A percentile compares a stretch with the other conserved stretches of the same genome.
Conservation (phyloP, 1,140 invertebrate species). For the Drosophila ercepeae region DNA sequence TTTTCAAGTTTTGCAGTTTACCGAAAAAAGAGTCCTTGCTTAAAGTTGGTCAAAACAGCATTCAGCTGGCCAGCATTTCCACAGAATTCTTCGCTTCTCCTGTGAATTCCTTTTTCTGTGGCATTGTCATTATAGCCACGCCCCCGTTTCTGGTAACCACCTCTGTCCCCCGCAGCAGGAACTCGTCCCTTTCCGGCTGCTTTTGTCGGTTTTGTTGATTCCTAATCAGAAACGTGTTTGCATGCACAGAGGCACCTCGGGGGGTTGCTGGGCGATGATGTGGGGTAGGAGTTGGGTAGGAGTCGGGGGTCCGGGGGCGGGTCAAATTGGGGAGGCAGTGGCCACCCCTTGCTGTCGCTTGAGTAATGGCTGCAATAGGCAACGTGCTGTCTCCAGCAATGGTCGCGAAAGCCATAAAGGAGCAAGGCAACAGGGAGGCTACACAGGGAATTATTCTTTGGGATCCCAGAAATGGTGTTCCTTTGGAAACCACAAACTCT, state of each 20-base stretch:
- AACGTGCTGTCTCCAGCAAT: conserved; percentile 36
- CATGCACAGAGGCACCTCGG: conserved; percentile 16
- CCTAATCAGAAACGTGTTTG: conserved; percentile 53
- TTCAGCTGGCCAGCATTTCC: not conserved
- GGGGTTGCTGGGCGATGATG: too few relatives aligned
- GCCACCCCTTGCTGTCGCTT: conserved; percentile 37
- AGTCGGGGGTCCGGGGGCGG: not conserved
- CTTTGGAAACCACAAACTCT: not conserved
- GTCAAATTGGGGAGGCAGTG: not conserved
- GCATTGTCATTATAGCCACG: conserved; percentile 37
- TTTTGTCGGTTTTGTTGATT: conserved; percentile 47
- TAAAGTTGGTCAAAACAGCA: conserved; percentile 1
- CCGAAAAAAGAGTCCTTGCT: not conserved
- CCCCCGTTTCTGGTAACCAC: not conserved
- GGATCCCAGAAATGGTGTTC: too few relatives aligned
- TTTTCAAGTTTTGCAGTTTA: not conserved
- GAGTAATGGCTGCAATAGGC: conserved; percentile 49
- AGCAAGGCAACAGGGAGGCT: not conserved
- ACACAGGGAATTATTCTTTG: too few relatives aligned
- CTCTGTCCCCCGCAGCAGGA: conserved; percentile 5
- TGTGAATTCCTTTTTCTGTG: conserved; percentile 3
- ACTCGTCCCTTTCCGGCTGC: conserved; percentile 39
- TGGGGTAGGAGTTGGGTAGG: too few relatives aligned
- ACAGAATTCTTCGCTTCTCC: not conserved
- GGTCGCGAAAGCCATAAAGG: conserved; percentile 14